A percentile compares a stretch with the other conserved stretches of the same genome.
Conservation (phyloP, 2,797 vertebrate species). For the Danio kyathit region DNA sequence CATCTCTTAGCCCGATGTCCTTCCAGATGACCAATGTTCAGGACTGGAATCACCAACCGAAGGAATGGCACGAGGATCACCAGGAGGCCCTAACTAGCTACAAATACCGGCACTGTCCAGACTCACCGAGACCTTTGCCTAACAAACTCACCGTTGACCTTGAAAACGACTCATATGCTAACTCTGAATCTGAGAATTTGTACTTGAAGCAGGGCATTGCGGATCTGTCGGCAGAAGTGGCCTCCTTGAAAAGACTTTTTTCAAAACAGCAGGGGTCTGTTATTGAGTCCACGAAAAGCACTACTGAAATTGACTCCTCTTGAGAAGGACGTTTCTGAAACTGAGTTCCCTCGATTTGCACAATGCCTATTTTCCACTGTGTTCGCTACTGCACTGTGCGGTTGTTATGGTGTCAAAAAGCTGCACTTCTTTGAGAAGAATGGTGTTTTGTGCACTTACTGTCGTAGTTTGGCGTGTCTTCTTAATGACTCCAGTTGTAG, state of each 20-base stretch:
- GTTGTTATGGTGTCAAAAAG: slow-evolving; percentile 79
- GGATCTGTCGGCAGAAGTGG: slow-evolving; percentile 83
- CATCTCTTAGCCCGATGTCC: slow-evolving; percentile 86
- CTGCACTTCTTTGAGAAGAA: slow-evolving; percentile 67
- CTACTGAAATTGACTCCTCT: slow-evolving; percentile 74
- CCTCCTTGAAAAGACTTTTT: slow-evolving; percentile 87
- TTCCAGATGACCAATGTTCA: slow-evolving; percentile 90
- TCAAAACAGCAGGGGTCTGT: slow-evolving; percentile 83
- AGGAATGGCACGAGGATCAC: slow-evolving; percentile 85
- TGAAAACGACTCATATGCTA: slow-evolving; percentile 80
- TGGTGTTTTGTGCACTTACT: slow-evolving; percentile 83
- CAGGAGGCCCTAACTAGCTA: slow-evolving; percentile 64
- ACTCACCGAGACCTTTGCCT: slow-evolving; percentile 56
- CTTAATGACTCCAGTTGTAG: slow-evolving; percentile 82
- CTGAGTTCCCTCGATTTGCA: slow-evolving; percentile 82
- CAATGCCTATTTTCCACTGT: slow-evolving; percentile 84
- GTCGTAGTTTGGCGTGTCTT: slow-evolving; percentile 78
- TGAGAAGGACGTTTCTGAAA: slow-evolving; percentile 77
- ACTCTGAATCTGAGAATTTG: slow-evolving; percentile 81
- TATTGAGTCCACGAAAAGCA: slow-evolving; percentile 83
- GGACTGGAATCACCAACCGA: slow-evolving; percentile 87
- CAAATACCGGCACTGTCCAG: slow-evolving; percentile 68
- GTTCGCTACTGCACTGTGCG: slow-evolving; percentile 89
- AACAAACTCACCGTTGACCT: slow-evolving; percentile 70
- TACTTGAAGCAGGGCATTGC: slow-evolving; percentile 85